Conservation (phyloP, 2,113 vertebrate species). For the Mobula hypostoma region DNA sequence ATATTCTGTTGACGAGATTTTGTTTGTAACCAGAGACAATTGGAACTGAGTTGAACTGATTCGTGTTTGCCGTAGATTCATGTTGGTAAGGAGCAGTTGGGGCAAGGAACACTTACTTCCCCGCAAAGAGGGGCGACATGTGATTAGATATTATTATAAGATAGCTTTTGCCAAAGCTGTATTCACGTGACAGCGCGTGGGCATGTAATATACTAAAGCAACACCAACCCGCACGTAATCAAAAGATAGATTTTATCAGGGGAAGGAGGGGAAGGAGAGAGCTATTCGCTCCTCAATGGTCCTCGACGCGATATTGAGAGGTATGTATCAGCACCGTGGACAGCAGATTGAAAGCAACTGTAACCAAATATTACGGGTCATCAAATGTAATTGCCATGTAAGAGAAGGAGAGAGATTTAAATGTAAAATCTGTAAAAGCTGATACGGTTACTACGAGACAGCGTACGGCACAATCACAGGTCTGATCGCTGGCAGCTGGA, state of each 20-base stretch:
- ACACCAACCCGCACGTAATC: constrained; percentile 72
- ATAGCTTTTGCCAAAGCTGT: constrained; percentile 67
- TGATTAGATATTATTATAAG: constrained; percentile 77
- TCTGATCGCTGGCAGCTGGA: constrained; percentile 48
- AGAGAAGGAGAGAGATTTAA: background rate
- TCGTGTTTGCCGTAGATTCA: background rate
- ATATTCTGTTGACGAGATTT: background rate
- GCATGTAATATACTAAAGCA: constrained; percentile 66
- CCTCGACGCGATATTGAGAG: constrained; percentile 49
- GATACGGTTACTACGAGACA: constrained; percentile 38
- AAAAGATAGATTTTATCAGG: constrained; percentile 60
- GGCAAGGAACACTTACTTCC: background rate
- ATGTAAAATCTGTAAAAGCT: background rate
- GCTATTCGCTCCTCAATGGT: background rate
- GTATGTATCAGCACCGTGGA: constrained; percentile 86
- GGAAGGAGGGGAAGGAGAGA: background rate
- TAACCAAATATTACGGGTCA: constrained; percentile 50
- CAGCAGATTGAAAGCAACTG: constrained; percentile 57
- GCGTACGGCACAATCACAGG: constrained; percentile 47
- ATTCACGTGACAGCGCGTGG: constrained; percentile 79
- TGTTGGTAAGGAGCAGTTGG: background rate
- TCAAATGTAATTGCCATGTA: constrained; percentile 36
- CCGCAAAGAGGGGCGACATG: constrained; percentile 58
- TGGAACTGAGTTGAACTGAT: background rate
- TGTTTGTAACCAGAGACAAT: background rate